Conservation (phyloP, 2,113 vertebrate species). For the Cynopterus brachyotis region DNA sequence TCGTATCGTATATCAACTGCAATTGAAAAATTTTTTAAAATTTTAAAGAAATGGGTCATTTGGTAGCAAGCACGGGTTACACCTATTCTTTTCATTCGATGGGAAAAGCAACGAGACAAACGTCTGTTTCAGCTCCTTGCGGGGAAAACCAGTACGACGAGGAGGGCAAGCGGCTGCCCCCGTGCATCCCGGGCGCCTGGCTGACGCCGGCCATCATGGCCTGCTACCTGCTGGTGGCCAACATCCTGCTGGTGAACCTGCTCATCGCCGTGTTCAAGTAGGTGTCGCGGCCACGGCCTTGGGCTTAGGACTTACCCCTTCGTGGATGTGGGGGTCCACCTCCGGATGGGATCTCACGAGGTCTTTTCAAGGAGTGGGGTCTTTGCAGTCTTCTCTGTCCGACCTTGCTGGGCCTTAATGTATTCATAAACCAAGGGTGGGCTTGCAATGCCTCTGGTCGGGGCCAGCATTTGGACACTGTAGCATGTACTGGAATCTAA, state of each 20-base stretch:
- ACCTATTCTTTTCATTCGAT: not conserved
- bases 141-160: constrained; percentile 97
- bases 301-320: accelerated
- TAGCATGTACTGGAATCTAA: not conserved
- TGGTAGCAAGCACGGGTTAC: not conserved
- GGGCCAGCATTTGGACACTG: constrained; percentile 1
- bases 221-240: constrained; percentile 97
- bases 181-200: constrained; percentile 98
- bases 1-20: too few relatives aligned
- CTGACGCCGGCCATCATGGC: constrained; percentile 99
- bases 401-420: not conserved
- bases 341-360: not conserved
- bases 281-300: not conserved
- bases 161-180: constrained; percentile 96
- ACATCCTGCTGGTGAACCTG: constrained; percentile 97
- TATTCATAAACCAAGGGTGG: not conserved
- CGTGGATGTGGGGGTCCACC: not conserved
- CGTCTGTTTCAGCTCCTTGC: constrained; percentile 90
- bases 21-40: too few relatives aligned
- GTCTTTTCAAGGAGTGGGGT: not conserved
- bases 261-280: constrained; percentile 99
- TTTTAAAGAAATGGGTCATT: not conserved
- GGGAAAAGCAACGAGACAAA: not conserved
- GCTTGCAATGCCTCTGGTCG: not conserved
- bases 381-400: not conserved